Base-by-base conservation (phyloP, 2,797 vertebrate genomes). In the Setipinna tenuifilis region DNA sequence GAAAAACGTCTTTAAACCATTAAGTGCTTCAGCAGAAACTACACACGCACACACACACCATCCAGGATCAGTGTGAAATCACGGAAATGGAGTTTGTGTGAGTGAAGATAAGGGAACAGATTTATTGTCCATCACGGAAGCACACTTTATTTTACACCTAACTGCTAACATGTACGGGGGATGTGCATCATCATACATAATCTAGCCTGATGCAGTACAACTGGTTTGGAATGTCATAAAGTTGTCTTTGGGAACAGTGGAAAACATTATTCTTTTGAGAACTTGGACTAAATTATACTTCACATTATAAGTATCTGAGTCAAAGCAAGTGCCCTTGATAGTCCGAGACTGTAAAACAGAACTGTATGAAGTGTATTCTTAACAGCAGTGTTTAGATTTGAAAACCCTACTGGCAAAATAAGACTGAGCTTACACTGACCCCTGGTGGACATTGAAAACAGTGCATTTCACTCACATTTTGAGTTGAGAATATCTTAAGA, bases 41-140 rank as follows among this genome's bases (percentile, higher is more conserved):
- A 31, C 81, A 82, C 50, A 82, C 81, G 54, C 57, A 83, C 82
- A 83, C 57, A 83, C 54, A 65, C 82, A 46, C 83, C 14, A 75
- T 4, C 28, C 68, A 75, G 68, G 14, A 75, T 19, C 16, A 35
- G 28, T 41, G 31, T 16, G 28, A 31, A 71, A 41, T 75, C 68
- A 75, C 28, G 16, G 68, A 75, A 75, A 75, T 75, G 14, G 28
- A 41, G 68, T 75, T 31, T 16, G 23, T 75, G 65, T 6, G 68
- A 2, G 28, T 31, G 68, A 54, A 75, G 28, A 35, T 75, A 25
- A 19, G 14, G 28, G 5, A 14, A 16, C 16, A 68, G 23, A 68
- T 68, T 68, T 68, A 68, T 31, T 28, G 62, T 25, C 31, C 14
- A 25, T 28, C 62, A 68, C 7, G 62, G 25, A 25, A 31, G 11